These are phyloP conservation scores for Thunnus albacares DNA, from an alignment of 2,797 vertebrate genomes.

Conservation along the genomic window DNA sequence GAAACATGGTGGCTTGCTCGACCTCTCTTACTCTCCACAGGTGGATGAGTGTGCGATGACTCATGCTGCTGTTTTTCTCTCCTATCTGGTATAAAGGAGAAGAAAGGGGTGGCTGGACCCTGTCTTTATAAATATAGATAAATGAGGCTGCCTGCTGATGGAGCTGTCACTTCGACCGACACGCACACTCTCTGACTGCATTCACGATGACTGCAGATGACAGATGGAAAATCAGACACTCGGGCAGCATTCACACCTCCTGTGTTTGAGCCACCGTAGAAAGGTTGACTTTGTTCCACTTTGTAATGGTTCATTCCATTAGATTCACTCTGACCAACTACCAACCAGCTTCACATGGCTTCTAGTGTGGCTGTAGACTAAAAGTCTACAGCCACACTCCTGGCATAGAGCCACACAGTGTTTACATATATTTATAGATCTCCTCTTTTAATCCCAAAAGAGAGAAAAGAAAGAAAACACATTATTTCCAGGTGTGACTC, in stretches of 20 bases:
- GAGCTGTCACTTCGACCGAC: slow-evolving; percentile 19
- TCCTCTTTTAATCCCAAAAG: background rate
- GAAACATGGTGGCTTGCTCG: background rate
- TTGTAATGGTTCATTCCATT: too few relatives aligned
- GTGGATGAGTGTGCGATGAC: slow-evolving; percentile 25
- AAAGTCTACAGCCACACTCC: background rate
- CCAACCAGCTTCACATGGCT: background rate
- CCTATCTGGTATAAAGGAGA: background rate
- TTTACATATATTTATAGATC: background rate
- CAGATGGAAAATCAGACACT: background rate
- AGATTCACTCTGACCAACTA: too few relatives aligned
- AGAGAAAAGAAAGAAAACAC: background rate
- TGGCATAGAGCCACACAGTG: too few relatives aligned
- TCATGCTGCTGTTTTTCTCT: slow-evolving; percentile 25
- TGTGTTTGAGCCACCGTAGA: background rate
- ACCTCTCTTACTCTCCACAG: slow-evolving; percentile 11
- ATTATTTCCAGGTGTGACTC: slow-evolving; percentile 7
- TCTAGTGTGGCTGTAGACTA: too few relatives aligned
- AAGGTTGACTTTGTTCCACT: background rate
- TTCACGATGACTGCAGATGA: background rate
- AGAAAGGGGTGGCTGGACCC: background rate
- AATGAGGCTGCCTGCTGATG: slow-evolving; percentile 26
- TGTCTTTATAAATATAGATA: slow-evolving; percentile 32
- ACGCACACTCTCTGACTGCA: background rate
- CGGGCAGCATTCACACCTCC: slow-evolving; percentile 19